Evolutionary conservation across 2,888 invertebrate species (phyloP).

Genomic region (Chaitophorus viminalis): DNA sequence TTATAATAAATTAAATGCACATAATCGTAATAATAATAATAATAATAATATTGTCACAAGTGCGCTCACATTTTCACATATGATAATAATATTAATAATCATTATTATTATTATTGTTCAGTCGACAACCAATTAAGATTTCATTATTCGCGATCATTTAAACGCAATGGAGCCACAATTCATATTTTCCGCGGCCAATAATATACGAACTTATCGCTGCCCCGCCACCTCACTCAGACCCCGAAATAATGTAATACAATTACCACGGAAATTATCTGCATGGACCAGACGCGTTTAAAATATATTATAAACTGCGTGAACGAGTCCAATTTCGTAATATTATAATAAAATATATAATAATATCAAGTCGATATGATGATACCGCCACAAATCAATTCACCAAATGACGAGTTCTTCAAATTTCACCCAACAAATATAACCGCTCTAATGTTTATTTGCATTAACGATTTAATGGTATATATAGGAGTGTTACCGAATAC

Average conservation of each 20-base stretch:
- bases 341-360: too few relatives aligned
- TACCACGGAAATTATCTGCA: background rate
- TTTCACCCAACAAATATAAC: too few relatives aligned
- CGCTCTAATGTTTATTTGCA: too few relatives aligned
- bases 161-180: background rate
- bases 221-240: too few relatives aligned
- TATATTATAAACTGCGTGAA: background rate
- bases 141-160: background rate
- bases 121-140: background rate
- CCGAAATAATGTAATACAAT: too few relatives aligned
- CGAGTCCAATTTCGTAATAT: too few relatives aligned
- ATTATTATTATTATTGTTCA: background rate
- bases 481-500: too few relatives aligned
- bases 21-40: conserved; percentile 1
- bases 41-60: background rate
- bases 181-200: background rate
- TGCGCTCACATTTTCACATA: background rate
- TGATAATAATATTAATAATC: background rate
- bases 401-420: too few relatives aligned
- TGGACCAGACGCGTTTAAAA: background rate
- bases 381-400: too few relatives aligned
- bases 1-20: background rate
- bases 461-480: too few relatives aligned
- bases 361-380: too few relatives aligned
- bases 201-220: background rate